Base-by-base conservation (phyloP, 2,888 invertebrate species). In the Acrobasis suavella region DNA sequence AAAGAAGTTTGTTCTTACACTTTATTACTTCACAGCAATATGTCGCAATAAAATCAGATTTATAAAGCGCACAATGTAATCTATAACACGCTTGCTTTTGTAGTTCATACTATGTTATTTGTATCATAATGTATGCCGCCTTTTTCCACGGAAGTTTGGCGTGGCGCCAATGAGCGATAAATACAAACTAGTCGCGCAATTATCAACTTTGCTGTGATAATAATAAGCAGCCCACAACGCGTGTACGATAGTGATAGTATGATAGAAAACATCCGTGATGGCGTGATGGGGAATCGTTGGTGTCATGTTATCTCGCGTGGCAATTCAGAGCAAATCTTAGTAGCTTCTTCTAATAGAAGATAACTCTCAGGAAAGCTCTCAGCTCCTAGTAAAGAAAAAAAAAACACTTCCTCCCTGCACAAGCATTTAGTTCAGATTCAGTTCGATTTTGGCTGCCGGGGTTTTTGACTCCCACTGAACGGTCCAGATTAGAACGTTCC, bases 241-340 rank as follows among this genome's bases (percentile, higher is more conserved):
- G 77, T 78, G 81, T 70, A 68, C 67, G 64, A 67, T 60, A 60
- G 65, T 56, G 56, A 56, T 56, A 42, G 56, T 3, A 54, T 60
- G 62, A 63, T 63, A 67, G 65, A 66, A 66, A 66, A 71, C 70
- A 75, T 75, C 74, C 78, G 71, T 62, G 70, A 58, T 55, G 59
- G 62, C 78, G 71, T 62, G 70, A 51, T 55, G 56, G 62, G 70
- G 73, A 75, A 62, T 74, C 73, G 78, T 70, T 69, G 73, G 72
- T 64, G 67, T 75, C 78, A 75, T 73, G 74, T 67, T 70, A 77
- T 76, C 72, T 73, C 67, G 74, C 72, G 72, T 68, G 71, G 5
- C 9, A 9, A 22, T 10, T 54, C 15, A 5, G 54, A 5, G 1
- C 6, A 15, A 54, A 46, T 1, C 46, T 10, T 46, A 46, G 14